A percentile compares a stretch with the other conserved stretches of the same genome.
Evolutionary conservation across 2,888 invertebrate species (phyloP).

Genomic region (Hypena proboscidalis): DNA sequence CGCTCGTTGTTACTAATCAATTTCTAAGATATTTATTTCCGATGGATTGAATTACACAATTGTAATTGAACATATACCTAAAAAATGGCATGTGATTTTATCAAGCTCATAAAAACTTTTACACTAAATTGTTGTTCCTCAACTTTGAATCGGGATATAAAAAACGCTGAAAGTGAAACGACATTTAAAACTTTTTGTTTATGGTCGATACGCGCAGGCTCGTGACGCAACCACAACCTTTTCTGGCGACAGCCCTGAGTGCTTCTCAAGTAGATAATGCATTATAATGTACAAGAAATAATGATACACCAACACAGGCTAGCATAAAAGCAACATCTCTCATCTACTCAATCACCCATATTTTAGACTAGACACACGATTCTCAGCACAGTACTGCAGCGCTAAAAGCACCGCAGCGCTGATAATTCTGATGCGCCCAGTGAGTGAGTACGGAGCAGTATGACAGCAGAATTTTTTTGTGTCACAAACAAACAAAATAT

Average conservation of each 20-base stretch:
- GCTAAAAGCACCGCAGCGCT: too few species aligned
- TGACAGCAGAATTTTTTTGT: too few species aligned
- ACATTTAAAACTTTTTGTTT: constrained; percentile 2
- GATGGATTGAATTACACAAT: background rate
- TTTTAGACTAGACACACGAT: constrained; percentile 14
- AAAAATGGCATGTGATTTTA: background rate
- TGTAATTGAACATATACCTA: background rate
- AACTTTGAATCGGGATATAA: background rate
- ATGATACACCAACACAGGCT: constrained; percentile 21
- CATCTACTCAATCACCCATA: constrained; percentile 29
- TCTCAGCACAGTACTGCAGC: too few species aligned
- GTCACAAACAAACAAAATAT: too few species aligned
- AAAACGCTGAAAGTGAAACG: background rate
- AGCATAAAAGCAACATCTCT: constrained; percentile 30
- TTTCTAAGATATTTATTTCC: background rate
- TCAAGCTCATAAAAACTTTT: constrained; percentile 2
- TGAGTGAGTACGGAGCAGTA: too few species aligned
- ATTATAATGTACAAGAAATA: constrained; percentile 51
- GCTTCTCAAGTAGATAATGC: constrained; percentile 48
- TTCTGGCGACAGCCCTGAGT: constrained; percentile 36
- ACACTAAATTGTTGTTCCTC: background rate
- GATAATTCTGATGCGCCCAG: too few species aligned
- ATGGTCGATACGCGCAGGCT: background rate
- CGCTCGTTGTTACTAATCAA: too few species aligned
- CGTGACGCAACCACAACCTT: constrained; percentile 18